Conservation (phyloP, 92 coral and sea anemone genomes). For the Ricordea florida region DNA sequence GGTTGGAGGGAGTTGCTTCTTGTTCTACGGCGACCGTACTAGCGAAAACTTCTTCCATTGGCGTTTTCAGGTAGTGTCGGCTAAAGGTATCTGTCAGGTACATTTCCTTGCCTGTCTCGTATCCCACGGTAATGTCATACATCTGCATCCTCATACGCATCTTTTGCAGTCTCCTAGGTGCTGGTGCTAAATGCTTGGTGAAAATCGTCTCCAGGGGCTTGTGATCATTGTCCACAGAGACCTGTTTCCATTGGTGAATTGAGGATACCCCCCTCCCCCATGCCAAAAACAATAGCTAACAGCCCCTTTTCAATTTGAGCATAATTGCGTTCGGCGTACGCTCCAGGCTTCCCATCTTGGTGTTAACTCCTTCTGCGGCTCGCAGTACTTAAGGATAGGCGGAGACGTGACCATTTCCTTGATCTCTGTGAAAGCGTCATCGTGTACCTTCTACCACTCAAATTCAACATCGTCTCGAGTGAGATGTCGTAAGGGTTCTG, state of each 20-base stretch:
- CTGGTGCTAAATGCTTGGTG: conserved; percentile 20
- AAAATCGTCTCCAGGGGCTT: conserved; percentile 29
- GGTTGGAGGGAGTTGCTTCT: neutral
- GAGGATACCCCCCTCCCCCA: conserved; percentile 11
- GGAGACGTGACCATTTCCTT: conserved; percentile 19
- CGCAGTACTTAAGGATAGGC: conserved; percentile 34
- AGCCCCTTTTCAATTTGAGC: conserved; percentile 41
- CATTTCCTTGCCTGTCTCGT: conserved; percentile 18
- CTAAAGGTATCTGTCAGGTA: conserved; percentile 39
- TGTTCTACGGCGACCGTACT: conserved; percentile 25
- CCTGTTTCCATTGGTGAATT: conserved; percentile 16
- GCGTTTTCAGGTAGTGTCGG: conserved; percentile 10
- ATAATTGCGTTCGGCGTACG: conserved; percentile 31
- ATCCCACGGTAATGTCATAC: conserved; percentile 2
- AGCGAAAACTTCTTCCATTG: neutral
- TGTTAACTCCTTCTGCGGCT: conserved; percentile 6
- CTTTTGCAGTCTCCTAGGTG: conserved; percentile 19
- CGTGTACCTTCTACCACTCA: neutral
- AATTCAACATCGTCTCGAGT: neutral
- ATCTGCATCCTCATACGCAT: conserved; percentile 7
- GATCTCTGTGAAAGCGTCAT: conserved; percentile 21
- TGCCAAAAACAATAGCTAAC: conserved; percentile 14
- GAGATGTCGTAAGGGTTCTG: conserved; percentile 18
- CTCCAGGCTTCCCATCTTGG: conserved; percentile 13
- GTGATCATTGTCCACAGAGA: conserved; percentile 10